Conservation (phyloP, 2,888 invertebrate genomes). For the Hydrotaea cyrtoneurina region DNA sequence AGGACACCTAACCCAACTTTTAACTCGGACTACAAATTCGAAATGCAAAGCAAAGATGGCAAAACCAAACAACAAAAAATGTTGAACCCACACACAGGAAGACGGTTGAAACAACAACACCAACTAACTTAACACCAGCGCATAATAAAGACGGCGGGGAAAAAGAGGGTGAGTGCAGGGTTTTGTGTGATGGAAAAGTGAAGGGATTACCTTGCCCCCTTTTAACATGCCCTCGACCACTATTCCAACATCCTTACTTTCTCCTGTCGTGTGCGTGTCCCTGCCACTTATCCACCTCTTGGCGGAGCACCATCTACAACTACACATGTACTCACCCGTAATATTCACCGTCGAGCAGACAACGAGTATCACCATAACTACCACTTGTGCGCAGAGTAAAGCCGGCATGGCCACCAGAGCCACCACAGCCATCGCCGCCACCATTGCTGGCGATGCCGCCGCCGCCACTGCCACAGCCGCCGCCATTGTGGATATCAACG, state of each 20-base stretch:
- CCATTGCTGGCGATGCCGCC: slow-evolving; percentile 68
- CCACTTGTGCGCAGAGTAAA: slow-evolving; percentile 69
- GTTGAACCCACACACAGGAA: not conserved
- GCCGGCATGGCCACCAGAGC: slow-evolving; percentile 64
- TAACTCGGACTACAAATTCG: not conserved
- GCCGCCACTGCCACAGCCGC: slow-evolving; percentile 36
- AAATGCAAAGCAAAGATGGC: slow-evolving; percentile 13
- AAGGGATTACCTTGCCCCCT: not conserved
- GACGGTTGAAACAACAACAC: not conserved
- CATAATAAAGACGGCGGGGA: not conserved
- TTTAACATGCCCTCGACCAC: not conserved
- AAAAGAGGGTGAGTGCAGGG: not conserved
- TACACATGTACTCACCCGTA: slow-evolving; percentile 73
- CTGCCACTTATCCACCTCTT: not conserved
- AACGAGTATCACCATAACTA: slow-evolving; percentile 76
- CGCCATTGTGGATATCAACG: slow-evolving; percentile 1
- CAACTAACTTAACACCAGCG: not conserved
- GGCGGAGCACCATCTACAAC: not conserved
- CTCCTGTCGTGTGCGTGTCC: too few relatives aligned
- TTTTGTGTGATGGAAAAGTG: not conserved
- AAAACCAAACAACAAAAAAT: not conserved
- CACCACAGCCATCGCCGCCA: slow-evolving; percentile 52
- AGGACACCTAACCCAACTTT: slow-evolving; percentile 4
- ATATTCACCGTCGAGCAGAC: slow-evolving; percentile 75
- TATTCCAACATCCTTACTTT: not conserved